These are phyloP conservation scores for Cinclus cinclus DNA, from an alignment of 2,113 vertebrate genomes.

Conservation along the genomic window DNA sequence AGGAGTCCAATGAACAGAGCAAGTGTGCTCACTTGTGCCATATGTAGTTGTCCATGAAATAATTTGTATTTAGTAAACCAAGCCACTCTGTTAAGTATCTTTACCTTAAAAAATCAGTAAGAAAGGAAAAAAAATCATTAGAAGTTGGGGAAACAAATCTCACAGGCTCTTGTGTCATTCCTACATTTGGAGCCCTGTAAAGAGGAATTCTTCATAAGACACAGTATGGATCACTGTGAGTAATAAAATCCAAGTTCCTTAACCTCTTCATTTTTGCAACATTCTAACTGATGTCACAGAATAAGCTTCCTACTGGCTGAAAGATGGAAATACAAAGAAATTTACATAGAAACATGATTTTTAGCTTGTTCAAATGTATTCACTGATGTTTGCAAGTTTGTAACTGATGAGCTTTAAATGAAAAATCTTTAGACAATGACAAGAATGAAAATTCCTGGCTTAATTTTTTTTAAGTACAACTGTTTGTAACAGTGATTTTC, in stretches of 20 bases:
- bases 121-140: background rate
- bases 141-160: background rate
- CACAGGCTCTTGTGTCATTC: background rate
- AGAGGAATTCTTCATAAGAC: background rate
- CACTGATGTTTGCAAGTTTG: background rate
- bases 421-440: background rate
- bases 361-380: background rate
- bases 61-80: background rate
- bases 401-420: background rate
- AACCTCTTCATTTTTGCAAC: background rate
- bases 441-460: background rate
- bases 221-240: background rate
- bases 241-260: background rate
- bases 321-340: background rate
- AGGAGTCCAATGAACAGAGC: background rate
- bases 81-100: background rate
- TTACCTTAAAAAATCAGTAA: background rate
- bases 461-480: background rate
- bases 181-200: background rate
- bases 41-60: fast-evolving
- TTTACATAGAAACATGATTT: background rate
- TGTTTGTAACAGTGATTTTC: background rate
- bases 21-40: background rate
- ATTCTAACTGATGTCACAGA: background rate
- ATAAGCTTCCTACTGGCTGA: background rate